Evolutionary conservation across 2,888 invertebrate genomes (phyloP).

Genomic region (Carabus problematicus): DNA sequence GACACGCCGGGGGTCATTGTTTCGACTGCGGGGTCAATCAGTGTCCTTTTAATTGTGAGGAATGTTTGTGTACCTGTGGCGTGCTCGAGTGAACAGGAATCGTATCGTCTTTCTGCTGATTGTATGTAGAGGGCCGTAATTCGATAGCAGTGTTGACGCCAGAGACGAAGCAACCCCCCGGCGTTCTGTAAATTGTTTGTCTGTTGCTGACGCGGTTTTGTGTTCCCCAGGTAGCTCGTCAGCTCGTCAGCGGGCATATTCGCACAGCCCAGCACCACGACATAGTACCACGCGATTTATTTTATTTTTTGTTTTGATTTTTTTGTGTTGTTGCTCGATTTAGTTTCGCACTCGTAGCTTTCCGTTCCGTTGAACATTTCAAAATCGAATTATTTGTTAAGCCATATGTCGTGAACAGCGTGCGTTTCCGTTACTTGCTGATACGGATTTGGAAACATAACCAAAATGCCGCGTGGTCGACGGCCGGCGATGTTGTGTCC

Average conservation of each 20-base stretch:
- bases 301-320: slow-evolving; percentile 31
- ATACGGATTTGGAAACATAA: slow-evolving; percentile 41
- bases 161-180: slow-evolving; percentile 35
- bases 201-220: slow-evolving; percentile 26
- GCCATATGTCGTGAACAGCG: slow-evolving; percentile 39
- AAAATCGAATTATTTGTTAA: slow-evolving; percentile 29
- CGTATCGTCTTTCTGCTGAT: slow-evolving; percentile 34
- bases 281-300: slow-evolving; percentile 34
- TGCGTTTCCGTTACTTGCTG: slow-evolving; percentile 31
- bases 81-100: slow-evolving; percentile 31
- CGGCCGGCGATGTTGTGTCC: slow-evolving; percentile 59
- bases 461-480: slow-evolving; percentile 67
- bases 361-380: no score
- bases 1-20: slow-evolving; percentile 19
- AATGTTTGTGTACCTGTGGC: slow-evolving; percentile 39
- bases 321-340: slow-evolving; percentile 16
- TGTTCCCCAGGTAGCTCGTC: slow-evolving; percentile 38
- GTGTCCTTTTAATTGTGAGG: slow-evolving; percentile 27
- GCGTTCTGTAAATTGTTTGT: slow-evolving; percentile 33
- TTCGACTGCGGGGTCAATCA: slow-evolving; percentile 17
- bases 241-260: slow-evolving; percentile 35
- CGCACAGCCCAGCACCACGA: slow-evolving; percentile 35
- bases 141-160: slow-evolving; percentile 30
- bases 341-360: slow-evolving; percentile 15
- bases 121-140: slow-evolving; percentile 40